Conservation (phyloP, 2,797 vertebrate genomes). For the Sebastes matsubarae region DNA sequence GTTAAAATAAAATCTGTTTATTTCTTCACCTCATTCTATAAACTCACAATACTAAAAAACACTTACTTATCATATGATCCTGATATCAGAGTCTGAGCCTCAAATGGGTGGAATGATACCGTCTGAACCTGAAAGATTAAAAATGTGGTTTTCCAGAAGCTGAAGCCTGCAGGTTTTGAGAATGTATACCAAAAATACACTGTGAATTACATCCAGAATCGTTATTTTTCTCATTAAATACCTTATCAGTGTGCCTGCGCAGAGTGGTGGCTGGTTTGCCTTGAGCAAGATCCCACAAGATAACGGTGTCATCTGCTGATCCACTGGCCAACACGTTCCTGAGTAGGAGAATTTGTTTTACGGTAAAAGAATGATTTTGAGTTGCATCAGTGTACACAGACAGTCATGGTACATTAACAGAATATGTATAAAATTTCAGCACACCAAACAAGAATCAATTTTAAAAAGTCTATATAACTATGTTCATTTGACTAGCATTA, state of each 20-base stretch:
- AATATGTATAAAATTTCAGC: neutral
- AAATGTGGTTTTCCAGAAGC: neutral
- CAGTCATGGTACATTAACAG: neutral
- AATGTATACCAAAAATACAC: neutral
- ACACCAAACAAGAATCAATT: neutral
- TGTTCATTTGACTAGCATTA: neutral
- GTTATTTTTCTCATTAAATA: conserved; percentile 45
- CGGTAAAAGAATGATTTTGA: neutral
- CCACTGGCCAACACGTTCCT: conserved; percentile 95
- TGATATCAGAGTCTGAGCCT: conserved; percentile 94
- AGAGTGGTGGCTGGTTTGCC: conserved; percentile 91
- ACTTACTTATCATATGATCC: conserved; percentile 96
- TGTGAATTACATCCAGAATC: neutral
- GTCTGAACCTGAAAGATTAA: conserved; percentile 89
- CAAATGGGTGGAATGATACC: conserved; percentile 93
- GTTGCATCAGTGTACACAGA: neutral
- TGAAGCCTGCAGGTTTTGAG: neutral
- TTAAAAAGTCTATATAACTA: neutral
- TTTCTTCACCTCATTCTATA: neutral
- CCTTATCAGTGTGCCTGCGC: conserved; percentile 91
- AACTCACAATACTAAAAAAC: fast-evolving
- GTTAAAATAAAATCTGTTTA: neutral
- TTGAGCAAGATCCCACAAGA: conserved; percentile 92
- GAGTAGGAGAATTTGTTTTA: neutral
- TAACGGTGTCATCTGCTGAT: conserved; percentile 90